A percentile compares a stretch with the other conserved stretches of the same genome.
Evolutionary conservation across 2,888 invertebrate species (phyloP).

Genomic region (Megastigmus dorsalis): DNA sequence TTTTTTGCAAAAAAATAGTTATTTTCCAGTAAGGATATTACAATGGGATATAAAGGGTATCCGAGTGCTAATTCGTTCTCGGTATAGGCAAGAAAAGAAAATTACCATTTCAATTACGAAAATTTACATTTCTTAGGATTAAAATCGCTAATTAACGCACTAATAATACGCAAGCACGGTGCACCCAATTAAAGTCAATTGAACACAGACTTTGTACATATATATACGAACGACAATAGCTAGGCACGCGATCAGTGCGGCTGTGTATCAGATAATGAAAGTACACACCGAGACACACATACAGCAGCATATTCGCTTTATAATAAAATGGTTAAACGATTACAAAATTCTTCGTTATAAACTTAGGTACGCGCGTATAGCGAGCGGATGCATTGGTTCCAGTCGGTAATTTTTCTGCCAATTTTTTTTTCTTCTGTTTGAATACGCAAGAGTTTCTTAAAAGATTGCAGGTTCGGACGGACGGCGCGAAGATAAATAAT

Average conservation of each 20-base stretch:
- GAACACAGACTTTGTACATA: neutral
- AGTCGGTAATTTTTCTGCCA: neutral
- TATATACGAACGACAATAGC: slow-evolving; percentile 8
- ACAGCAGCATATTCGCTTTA: neutral
- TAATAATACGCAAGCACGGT: slow-evolving; percentile 12
- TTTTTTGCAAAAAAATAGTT: too few relatives aligned
- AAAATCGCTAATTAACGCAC: neutral
- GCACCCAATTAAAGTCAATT: slow-evolving; percentile 6
- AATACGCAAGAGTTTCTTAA: too few relatives aligned
- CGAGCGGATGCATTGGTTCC: too few relatives aligned
- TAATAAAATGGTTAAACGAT: neutral
- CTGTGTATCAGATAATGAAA: slow-evolving; percentile 7
- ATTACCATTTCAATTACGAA: neutral
- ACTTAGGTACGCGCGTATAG: neutral
- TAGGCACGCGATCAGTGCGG: neutral
- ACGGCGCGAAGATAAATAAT: too few relatives aligned
- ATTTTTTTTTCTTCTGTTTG: too few relatives aligned
- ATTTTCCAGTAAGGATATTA: too few relatives aligned
- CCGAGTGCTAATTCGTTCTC: too few relatives aligned
- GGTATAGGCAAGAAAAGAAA: neutral
- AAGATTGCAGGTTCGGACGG: too few relatives aligned
- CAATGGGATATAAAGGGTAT: too few relatives aligned
- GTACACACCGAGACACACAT: neutral
- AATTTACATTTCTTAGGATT: neutral
- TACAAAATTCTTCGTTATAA: neutral